phyloP scores from a whole-genome alignment of 2,888 invertebrate species.

The Callyntrura sp. region DNA sequence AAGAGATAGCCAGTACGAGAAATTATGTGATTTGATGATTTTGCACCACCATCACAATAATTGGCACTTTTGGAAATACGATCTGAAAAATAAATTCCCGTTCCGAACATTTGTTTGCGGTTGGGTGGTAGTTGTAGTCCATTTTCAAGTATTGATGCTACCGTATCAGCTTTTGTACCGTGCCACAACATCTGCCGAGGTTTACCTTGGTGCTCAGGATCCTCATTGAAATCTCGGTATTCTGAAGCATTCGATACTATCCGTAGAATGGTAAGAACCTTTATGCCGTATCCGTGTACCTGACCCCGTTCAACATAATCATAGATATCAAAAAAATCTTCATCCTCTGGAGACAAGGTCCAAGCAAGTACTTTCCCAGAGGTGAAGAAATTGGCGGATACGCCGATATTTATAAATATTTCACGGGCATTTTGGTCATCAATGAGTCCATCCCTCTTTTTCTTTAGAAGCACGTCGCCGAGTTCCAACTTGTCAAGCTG shows the following conservation, averaged over 20 bases:
- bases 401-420: background rate
- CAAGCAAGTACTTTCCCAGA: conserved; percentile 7
- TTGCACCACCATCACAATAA: conserved; percentile 50
- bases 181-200: conserved; percentile 72
- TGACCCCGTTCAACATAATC: conserved; percentile 13
- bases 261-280: background rate
- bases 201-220: background rate
- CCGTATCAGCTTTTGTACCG: conserved; percentile 45
- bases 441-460: background rate
- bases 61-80: conserved; percentile 69
- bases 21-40: background rate
- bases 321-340: background rate
- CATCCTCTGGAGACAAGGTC: background rate
- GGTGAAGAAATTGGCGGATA: background rate
- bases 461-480: background rate
- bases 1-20: conserved; percentile 56
- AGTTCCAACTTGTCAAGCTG: too few species aligned
- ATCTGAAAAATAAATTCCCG: conserved; percentile 73
- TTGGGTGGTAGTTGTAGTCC: conserved; percentile 63
- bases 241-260: background rate
- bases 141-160: conserved; percentile 47
- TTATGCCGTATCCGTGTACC: background rate
- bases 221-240: background rate
- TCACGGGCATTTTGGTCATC: background rate
- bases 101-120: conserved; percentile 73